Conservation (phyloP, 1,140 invertebrate species). For the Procambarus virginalis region DNA sequence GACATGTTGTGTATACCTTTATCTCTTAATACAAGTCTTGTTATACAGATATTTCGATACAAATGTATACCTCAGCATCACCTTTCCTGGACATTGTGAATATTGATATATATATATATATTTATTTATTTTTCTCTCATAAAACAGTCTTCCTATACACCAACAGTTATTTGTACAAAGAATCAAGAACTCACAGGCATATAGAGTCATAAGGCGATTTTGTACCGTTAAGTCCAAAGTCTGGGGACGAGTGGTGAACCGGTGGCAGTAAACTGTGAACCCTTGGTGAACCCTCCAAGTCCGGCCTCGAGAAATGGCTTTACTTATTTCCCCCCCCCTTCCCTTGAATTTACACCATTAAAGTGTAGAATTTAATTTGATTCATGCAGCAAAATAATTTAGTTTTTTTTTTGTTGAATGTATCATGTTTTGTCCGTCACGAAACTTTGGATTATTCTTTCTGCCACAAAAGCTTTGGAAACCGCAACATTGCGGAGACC, state of each 20-base stretch:
- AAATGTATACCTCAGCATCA: neutral
- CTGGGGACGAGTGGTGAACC: constrained; percentile 33
- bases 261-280: too few species aligned
- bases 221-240: constrained; percentile 67
- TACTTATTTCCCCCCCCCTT: too few species aligned
- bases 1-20: too few species aligned
- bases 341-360: too few species aligned
- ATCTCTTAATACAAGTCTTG: neutral
- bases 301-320: too few species aligned
- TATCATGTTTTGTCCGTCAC: neutral
- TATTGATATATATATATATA: neutral
- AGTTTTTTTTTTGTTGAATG: neutral
- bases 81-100: neutral
- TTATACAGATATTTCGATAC: neutral
- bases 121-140: neutral
- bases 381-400: too few species aligned
- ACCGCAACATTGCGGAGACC: neutral
- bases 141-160: constrained; percentile 46
- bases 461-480: constrained; percentile 3
- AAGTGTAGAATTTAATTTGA: too few species aligned
- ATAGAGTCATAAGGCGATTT: constrained; percentile 67
- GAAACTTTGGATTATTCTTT: constrained; percentile 22
- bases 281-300: too few species aligned
- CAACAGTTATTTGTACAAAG: constrained; percentile 64
- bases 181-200: constrained; percentile 65